Evolutionary conservation across 2,113 vertebrate genomes (phyloP).

Genomic region (Gyps fulvus): DNA sequence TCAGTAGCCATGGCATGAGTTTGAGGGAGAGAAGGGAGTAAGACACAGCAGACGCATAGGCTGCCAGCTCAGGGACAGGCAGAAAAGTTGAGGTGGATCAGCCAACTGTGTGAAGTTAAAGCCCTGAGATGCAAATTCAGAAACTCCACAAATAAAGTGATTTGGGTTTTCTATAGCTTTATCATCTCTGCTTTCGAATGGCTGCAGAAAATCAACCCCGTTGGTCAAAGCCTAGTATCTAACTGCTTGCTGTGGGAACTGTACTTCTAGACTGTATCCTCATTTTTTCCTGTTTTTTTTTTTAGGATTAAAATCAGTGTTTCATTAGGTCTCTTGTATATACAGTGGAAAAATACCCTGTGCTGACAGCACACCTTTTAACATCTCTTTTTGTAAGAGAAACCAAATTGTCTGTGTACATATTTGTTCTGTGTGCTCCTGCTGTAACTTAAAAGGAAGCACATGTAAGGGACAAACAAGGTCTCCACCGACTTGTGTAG

Average conservation of each 20-base stretch:
- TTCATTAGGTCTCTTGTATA: neutral
- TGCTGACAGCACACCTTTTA: neutral
- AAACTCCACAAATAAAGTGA: neutral
- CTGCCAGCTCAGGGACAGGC: neutral
- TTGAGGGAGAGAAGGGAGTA: neutral
- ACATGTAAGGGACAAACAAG: rapidly evolving
- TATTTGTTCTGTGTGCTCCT: neutral
- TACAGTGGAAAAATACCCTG: neutral
- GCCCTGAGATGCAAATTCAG: neutral
- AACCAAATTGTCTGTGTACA: neutral
- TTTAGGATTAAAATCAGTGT: neutral
- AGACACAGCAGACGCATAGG: neutral
- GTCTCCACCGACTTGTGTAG: neutral
- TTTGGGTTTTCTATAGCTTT: neutral
- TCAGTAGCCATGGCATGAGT: neutral
- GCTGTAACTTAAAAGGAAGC: neutral
- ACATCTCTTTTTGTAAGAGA: neutral
- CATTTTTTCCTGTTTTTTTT: neutral
- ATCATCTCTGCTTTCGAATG: neutral
- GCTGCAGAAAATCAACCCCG: neutral
- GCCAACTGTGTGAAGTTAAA: neutral
- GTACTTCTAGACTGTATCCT: neutral
- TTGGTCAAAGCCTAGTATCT: neutral
- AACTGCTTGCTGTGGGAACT: neutral
- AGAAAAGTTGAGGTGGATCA: neutral